Percentiles rank a stretch among this genome's conserved stretches.
These are phyloP conservation scores for Prorops nasuta DNA, from an alignment of 1,140 invertebrate genomes.

Conservation along the genomic window DNA sequence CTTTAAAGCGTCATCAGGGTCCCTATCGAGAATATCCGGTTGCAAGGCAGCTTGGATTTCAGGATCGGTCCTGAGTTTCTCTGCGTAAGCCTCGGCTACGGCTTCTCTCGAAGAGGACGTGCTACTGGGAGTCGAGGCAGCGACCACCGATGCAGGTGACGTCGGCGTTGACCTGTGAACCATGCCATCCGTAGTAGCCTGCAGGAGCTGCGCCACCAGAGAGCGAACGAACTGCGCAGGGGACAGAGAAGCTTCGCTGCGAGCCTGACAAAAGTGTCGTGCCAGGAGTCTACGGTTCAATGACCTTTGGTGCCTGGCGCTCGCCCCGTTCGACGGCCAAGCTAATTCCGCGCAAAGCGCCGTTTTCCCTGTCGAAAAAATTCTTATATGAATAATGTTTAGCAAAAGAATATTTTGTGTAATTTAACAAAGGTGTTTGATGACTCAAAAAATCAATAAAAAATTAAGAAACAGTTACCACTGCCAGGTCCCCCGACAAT, in stretches of 20 bases:
- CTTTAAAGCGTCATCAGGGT: constrained; percentile 89
- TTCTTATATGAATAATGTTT: too few relatives aligned
- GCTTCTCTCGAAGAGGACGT: constrained; percentile 49
- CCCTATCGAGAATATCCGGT: constrained; percentile 72
- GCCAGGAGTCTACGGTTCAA: constrained; percentile 76
- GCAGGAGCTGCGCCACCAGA: constrained; percentile 72
- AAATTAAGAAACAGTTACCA: too few relatives aligned
- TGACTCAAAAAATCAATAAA: too few relatives aligned
- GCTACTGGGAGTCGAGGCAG: background rate
- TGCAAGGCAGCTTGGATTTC: constrained; percentile 72
- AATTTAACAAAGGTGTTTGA: too few relatives aligned
- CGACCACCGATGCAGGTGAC: constrained; percentile 5
- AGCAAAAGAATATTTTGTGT: too few relatives aligned
- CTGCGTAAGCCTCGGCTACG: constrained; percentile 77
- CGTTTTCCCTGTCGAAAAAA: too few relatives aligned
- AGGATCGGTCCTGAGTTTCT: constrained; percentile 72
- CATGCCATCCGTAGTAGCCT: constrained; percentile 49
- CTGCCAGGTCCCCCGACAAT: constrained; percentile 86
- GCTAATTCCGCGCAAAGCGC: constrained; percentile 83
- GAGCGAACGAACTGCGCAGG: constrained; percentile 80
- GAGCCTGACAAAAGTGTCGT: constrained; percentile 77
- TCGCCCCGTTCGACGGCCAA: constrained; percentile 66
- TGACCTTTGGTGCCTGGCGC: constrained; percentile 67
- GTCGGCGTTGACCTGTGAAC: constrained; percentile 34
- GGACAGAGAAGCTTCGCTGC: constrained; percentile 62